Percentiles rank a stretch among this genome's conserved stretches.
Evolutionary conservation across 2,888 invertebrate species (phyloP).

Genomic region (Sipunculus nudus): DNA sequence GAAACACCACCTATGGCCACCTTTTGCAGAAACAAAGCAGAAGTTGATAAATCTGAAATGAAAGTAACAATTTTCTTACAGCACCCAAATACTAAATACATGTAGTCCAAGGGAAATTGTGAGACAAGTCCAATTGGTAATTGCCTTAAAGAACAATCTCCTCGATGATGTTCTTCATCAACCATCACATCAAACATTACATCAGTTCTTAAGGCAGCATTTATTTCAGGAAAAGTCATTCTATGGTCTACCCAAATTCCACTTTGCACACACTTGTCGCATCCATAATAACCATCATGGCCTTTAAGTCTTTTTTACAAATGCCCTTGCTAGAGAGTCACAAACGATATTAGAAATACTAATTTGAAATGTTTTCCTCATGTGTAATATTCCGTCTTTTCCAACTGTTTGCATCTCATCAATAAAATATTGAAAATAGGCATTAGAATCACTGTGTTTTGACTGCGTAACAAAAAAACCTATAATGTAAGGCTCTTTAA

Average conservation of each 20-base stretch:
- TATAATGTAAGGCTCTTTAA: slow-evolving; percentile 6
- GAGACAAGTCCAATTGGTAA: too few species aligned
- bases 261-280: not conserved
- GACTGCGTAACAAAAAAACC: slow-evolving; percentile 6
- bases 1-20: not conserved
- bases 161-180: too few species aligned
- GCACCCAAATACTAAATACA: too few species aligned
- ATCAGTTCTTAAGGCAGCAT: not conserved
- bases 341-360: slow-evolving; percentile 3
- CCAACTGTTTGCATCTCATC: not conserved
- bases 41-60: too few species aligned
- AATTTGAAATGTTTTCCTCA: not conserved
- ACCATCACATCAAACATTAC: too few species aligned
- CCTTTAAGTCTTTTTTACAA: slow-evolving; percentile 9
- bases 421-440: not conserved
- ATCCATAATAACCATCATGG: slow-evolving; percentile 1
- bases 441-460: slow-evolving; percentile 10
- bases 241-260: not conserved
- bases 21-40: not conserved
- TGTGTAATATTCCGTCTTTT: not conserved
- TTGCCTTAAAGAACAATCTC: too few species aligned
- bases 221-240: slow-evolving; percentile 1
- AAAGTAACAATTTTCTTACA: too few species aligned
- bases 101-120: too few species aligned
- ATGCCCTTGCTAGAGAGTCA: slow-evolving; percentile 10